Evolutionary conservation across 2,113 vertebrate genomes (phyloP), one percentile per base, ranked within the genome.

Genomic region (Mionectes macconnelli): DNA sequence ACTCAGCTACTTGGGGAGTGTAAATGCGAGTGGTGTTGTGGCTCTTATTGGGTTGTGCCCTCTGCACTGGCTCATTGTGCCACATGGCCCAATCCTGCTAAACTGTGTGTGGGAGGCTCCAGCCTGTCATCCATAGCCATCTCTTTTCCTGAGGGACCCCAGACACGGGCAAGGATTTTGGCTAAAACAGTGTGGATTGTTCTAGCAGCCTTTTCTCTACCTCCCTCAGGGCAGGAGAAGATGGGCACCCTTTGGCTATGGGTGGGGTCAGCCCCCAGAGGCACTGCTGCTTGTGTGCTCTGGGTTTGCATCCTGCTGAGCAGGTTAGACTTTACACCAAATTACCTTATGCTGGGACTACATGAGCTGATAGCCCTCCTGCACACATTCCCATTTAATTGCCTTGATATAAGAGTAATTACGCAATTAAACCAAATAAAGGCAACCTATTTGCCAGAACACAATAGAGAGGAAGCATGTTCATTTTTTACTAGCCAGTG

Each of bases 351-450:
- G 8, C 69, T 1, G 1, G 35, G 30, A 10, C 45, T 39, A 2
- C 5, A 33, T 73, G 35, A 90, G 44, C 56, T 4, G 12, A 37
- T 50, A 78, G 44, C 67, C 47, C 63, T 86, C 42, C 76, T 82
- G 81, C 69, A 45, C 14, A 24, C 35, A 20, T 82, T 79, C 42
- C 17, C 28, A 3, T 74, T 75, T 94, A 95, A 92, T 90, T 90
- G 56, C 52, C 86, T 96, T 35, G 66, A 92, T 93, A 18, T 17
- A 75, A 84, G 64, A 87, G 45, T 95, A 92, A 95, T 95, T 94
- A 94, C 1, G 3, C 70, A 95, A 87, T 95, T 96, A 92, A 88
- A 47, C 55, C 55, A 77, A 87, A 87, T 70, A 86, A 89, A 87
- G 52, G 30, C 37, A 63, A 5, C 67, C 72, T 35, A 30, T 89